Conservation (phyloP, 2,113 vertebrate species). For the Apaloderma vittatum region DNA sequence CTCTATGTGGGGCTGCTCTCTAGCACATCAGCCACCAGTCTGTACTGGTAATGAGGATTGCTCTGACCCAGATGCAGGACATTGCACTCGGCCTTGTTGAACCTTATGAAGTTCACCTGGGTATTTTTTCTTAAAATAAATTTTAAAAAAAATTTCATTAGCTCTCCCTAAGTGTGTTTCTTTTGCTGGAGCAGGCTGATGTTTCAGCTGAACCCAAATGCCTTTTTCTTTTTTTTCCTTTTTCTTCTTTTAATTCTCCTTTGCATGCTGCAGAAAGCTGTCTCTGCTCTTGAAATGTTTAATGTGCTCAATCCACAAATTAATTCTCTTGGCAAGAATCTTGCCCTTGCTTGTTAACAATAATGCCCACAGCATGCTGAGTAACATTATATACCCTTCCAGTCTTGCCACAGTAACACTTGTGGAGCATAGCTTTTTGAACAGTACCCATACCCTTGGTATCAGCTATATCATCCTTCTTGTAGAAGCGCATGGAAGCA, state of each 20-base stretch:
- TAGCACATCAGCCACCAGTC: no score
- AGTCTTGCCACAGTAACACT: slow-evolving; percentile 99
- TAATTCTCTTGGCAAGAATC: slow-evolving; percentile 98
- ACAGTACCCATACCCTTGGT: slow-evolving; percentile 99
- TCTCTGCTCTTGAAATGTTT: slow-evolving; percentile 99
- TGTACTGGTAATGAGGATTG: no score
- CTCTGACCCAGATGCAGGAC: no score
- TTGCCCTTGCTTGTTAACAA: slow-evolving; percentile 99
- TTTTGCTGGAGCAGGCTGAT: slow-evolving; percentile 76
- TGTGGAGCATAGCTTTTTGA: slow-evolving; percentile 98
- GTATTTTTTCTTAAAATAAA: no score
- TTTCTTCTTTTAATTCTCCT: slow-evolving; percentile 93
- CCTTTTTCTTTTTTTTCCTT: slow-evolving; percentile 93
- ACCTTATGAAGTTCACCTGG: no score
- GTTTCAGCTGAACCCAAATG: slow-evolving; percentile 94
- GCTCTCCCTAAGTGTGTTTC: no score
- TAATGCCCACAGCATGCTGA: slow-evolving; percentile 96
- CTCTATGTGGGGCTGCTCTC: no score
- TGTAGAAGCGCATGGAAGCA: slow-evolving; percentile 98
- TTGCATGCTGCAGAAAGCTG: slow-evolving; percentile 96
- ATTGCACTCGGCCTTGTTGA: no score
- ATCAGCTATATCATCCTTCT: slow-evolving; percentile 98
- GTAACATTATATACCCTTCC: slow-evolving; percentile 98
- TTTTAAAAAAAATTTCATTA: no score
- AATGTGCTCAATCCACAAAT: slow-evolving; percentile 97